Evolutionary conservation across 2,888 invertebrate genomes (phyloP).

Genomic region (Sphaerophoria rueppellii): DNA sequence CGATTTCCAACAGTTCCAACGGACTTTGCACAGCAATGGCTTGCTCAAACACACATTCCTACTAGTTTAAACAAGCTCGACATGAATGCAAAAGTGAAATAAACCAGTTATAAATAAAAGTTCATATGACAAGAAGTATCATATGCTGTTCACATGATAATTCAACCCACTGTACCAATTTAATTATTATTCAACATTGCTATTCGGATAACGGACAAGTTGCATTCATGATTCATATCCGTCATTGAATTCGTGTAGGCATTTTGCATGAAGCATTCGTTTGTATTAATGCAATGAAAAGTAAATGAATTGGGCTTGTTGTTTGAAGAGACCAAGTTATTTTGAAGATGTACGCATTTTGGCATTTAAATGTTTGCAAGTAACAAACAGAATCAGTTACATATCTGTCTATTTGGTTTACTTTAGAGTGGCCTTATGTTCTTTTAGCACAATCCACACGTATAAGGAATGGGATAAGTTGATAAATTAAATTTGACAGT

Average conservation of each 20-base stretch:
- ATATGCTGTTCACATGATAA: constrained; percentile 20
- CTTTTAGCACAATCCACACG: no score
- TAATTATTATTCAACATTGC: not conserved
- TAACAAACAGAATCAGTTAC: no score
- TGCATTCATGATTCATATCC: constrained; percentile 21
- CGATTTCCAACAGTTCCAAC: not conserved
- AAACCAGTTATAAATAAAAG: not conserved
- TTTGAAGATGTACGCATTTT: no score
- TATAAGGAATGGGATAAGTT: not conserved
- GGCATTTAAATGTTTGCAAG: no score
- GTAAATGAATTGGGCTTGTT: no score
- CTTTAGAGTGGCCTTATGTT: no score
- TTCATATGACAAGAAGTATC: not conserved
- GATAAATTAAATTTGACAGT: not conserved
- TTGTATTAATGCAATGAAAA: no score
- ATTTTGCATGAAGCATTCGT: not conserved
- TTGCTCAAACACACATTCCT: not conserved
- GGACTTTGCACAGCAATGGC: not conserved
- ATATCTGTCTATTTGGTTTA: no score
- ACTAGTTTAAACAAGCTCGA: constrained; percentile 1
- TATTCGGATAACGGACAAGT: constrained; percentile 3
- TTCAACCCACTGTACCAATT: not conserved
- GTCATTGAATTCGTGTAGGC: not conserved
- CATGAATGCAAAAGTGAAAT: not conserved
- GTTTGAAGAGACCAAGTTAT: no score